Evolutionary conservation across 1,140 invertebrate species (phyloP).

Genomic region (Hermetia illucens): DNA sequence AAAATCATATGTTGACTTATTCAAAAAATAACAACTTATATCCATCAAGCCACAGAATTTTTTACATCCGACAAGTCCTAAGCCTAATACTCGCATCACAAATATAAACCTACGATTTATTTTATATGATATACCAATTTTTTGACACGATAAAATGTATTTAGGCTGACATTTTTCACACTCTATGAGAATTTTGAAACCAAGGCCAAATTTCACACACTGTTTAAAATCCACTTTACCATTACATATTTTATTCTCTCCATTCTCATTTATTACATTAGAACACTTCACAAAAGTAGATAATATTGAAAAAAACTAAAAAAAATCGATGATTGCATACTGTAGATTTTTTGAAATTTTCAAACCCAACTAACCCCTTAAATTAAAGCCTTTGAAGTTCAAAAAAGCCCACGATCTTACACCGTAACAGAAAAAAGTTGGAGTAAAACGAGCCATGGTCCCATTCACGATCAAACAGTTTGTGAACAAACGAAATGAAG

Average conservation of each 20-base stretch:
- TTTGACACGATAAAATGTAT: slow-evolving; percentile 13
- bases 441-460: too few species aligned
- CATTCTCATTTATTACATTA: slow-evolving; percentile 13
- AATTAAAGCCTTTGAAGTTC: too few species aligned
- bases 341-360: too few species aligned
- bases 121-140: slow-evolving; percentile 14
- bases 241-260: slow-evolving; percentile 14
- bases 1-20: slow-evolving; percentile 4
- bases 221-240: slow-evolving; percentile 12
- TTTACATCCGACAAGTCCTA: slow-evolving; percentile 14
- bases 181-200: slow-evolving; percentile 13
- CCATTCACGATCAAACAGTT: too few species aligned
- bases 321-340: slow-evolving; percentile 13
- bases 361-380: too few species aligned
- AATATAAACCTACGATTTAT: slow-evolving; percentile 16
- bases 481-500: too few species aligned
- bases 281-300: slow-evolving; percentile 13
- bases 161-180: slow-evolving; percentile 14
- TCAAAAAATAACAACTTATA: slow-evolving; percentile 6
- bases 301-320: slow-evolving; percentile 11
- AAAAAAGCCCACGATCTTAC: too few species aligned
- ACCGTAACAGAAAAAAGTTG: too few species aligned
- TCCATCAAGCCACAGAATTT: slow-evolving; percentile 18
- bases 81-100: slow-evolving; percentile 15
- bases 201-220: slow-evolving; percentile 12